Evolutionary conservation across 2,888 invertebrate species (phyloP), one percentile per base, ranked within the genome.

Genomic region (Sphecodes monilicornis): DNA sequence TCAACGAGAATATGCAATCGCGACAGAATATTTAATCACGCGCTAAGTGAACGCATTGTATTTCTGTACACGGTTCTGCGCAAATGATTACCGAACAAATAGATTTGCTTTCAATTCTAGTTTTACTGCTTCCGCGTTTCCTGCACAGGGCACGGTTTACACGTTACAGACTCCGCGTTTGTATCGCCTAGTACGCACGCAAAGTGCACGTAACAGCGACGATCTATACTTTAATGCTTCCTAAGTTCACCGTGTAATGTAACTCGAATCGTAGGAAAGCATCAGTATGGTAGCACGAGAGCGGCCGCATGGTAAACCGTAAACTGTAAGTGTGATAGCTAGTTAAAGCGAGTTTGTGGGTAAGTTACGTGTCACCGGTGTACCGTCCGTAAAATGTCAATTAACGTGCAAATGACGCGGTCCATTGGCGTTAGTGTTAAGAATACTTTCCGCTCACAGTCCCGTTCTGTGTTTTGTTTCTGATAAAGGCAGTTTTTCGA

Each of bases 371-470:
- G 68, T 50, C 72, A 76, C 64, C 70, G 72, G 32, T 26, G n/a
- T 50, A 26, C 18, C 64, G 50, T 43, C 73, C 68, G 80, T 84
- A 83, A 88, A 88, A 85, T 89, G 87, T 88, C 79, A 87, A 85
- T 88, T 80, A 82, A 84, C 39, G 72, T 78, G 57, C 71, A 80
- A 78, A 72, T 68, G 54, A 76, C 69, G 57, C 50, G 46, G 69
- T 22, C 32, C 39, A n/a, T 16, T 18, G 16, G 3, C 36, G 36
- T 26, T 13, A 32, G 22, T 39, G 32, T 57, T 41, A 41, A 41
- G 70, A 50, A 70, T 41, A 80, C 60, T 71, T 75, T 80, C 8
- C 36, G 29, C 36, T 36, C 39, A 50, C 50, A 36, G 0, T 43
- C 0, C 10, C 8, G n/a, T 26, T 71, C 4, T 39, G 29, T 41